Evolutionary conservation across 2,888 invertebrate species (phyloP).

Genomic region (Leucozona laternaria): DNA sequence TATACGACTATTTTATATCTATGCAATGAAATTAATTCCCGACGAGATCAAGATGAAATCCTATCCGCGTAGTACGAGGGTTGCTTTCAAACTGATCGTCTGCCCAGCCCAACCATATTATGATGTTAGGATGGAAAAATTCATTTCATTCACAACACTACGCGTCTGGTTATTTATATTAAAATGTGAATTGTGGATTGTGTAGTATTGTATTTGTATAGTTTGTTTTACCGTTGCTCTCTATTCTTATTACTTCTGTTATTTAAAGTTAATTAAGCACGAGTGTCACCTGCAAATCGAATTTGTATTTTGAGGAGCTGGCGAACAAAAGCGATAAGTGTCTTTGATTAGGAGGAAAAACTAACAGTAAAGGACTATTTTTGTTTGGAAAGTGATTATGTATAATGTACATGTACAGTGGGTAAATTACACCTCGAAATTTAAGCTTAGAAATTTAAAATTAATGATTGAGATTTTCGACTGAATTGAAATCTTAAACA

Average conservation of each 20-base stretch:
- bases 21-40: not conserved
- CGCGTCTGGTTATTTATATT: not conserved
- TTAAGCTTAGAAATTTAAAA: too few relatives aligned
- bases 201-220: not conserved
- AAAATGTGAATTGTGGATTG: not conserved
- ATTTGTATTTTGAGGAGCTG: not conserved
- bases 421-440: too few relatives aligned
- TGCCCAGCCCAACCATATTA: conserved; percentile 23
- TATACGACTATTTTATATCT: not conserved
- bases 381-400: too few relatives aligned
- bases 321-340: too few relatives aligned
- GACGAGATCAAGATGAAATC: conserved; percentile 23
- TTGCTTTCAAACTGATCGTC: conserved; percentile 56
- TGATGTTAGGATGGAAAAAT: not conserved
- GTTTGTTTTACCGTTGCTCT: not conserved
- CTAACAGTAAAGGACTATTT: too few relatives aligned
- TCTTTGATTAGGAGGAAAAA: too few relatives aligned
- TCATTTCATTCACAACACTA: conserved; percentile 24
- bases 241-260: not conserved
- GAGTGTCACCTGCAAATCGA: not conserved
- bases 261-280: not conserved
- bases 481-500: too few relatives aligned
- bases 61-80: conserved; percentile 44
- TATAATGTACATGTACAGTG: too few relatives aligned
- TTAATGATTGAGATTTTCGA: too few relatives aligned